A percentile compares a stretch with the other conserved stretches of the same genome.
Conservation (phyloP, 2,888 invertebrate genomes). For the Cantharis flavilabris region DNA sequence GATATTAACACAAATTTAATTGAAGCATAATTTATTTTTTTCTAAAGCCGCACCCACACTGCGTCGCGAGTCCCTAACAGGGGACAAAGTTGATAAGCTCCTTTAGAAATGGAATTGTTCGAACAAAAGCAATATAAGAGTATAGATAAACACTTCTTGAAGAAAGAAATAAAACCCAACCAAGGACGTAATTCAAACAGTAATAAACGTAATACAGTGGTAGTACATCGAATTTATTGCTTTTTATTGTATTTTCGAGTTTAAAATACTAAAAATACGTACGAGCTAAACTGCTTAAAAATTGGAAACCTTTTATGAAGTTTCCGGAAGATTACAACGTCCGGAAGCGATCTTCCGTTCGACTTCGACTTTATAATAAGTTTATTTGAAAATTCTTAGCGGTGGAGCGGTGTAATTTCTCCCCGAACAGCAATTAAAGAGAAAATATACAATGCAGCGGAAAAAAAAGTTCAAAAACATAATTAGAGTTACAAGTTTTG, state of each 20-base stretch:
- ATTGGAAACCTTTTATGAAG: conserved; percentile 8
- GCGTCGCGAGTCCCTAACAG: background rate
- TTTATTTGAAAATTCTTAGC: conserved; percentile 31
- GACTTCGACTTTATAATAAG: conserved; percentile 28
- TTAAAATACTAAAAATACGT: background rate
- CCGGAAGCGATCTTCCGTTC: conserved; percentile 19
- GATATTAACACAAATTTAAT: conserved; percentile 33
- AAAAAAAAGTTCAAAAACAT: conserved; percentile 31
- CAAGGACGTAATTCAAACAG: conserved; percentile 25
- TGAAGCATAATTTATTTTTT: conserved; percentile 19
- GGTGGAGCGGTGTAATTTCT: conserved; percentile 33
- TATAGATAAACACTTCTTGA: conserved; percentile 34
- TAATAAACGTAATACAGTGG: conserved; percentile 19
- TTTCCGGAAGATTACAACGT: conserved; percentile 15
- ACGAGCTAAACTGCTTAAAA: background rate
- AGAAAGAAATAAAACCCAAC: conserved; percentile 32
- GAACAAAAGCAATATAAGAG: conserved; percentile 30
- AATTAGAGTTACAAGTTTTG: conserved; percentile 35
- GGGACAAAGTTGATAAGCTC: conserved; percentile 24
- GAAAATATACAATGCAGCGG: conserved; percentile 31
- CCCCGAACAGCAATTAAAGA: conserved; percentile 34
- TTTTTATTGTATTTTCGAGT: background rate
- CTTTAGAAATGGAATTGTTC: conserved; percentile 19
- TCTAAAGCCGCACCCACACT: background rate
- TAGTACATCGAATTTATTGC: conserved; percentile 2